Conservation (phyloP, 2,113 vertebrate genomes). For the Eublepharis macularius region DNA sequence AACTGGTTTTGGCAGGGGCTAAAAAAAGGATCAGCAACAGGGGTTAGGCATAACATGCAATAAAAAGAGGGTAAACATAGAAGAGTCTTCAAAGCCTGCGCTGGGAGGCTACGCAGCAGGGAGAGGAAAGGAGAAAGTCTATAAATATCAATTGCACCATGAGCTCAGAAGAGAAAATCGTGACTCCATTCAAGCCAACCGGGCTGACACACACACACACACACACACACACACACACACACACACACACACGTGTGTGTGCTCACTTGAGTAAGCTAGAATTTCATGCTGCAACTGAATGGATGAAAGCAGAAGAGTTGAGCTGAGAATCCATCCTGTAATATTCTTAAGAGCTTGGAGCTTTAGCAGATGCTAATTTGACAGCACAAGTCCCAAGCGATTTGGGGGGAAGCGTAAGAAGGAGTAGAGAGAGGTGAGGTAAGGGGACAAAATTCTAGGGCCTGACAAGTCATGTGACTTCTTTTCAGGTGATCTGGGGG, state of each 20-base stretch:
- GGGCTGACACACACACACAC: background rate
- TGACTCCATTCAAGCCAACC: background rate
- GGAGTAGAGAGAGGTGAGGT: no score
- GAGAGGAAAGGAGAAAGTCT: background rate
- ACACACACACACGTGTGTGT: background rate
- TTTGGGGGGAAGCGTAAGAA: background rate
- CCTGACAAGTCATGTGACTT: no score
- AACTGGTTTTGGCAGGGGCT: background rate
- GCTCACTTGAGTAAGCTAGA: background rate
- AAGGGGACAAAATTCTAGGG: no score
- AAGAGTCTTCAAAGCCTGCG: background rate
- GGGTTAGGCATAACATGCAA: background rate
- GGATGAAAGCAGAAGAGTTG: background rate
- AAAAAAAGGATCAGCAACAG: background rate
- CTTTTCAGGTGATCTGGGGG: no score
- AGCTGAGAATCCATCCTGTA: background rate
- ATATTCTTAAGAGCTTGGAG: background rate
- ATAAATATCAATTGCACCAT: background rate
- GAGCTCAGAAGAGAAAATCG: background rate
- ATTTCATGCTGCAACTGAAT: background rate
- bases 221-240: background rate
- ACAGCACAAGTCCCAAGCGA: no score
- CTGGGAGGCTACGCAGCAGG: slow-evolving; percentile 5
- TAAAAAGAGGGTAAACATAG: background rate
- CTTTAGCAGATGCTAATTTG: background rate